Conservation (phyloP, 2,113 vertebrate genomes). For the Varanus komodoensis region DNA sequence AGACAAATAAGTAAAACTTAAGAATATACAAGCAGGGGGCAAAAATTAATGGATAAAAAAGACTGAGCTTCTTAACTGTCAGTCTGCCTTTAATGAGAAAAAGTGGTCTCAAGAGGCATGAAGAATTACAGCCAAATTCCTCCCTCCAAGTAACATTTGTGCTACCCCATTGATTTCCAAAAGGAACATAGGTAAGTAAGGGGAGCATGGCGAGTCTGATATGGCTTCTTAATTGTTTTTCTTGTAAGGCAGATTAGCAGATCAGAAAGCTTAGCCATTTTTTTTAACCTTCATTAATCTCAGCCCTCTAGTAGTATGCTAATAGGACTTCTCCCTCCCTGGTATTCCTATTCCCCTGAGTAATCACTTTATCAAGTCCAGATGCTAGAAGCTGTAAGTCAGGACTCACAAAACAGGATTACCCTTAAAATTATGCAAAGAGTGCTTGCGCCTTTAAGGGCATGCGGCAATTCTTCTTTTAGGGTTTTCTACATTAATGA, state of each 20-base stretch:
- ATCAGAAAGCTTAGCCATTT: slow-evolving; percentile 35
- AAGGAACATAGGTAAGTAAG: slow-evolving; percentile 11
- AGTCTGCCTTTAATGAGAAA: slow-evolving; percentile 52
- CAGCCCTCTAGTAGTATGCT: not conserved
- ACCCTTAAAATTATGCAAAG: slow-evolving; percentile 25
- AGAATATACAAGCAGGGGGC: slow-evolving; percentile 17
- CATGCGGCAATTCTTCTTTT: not conserved
- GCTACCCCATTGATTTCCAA: slow-evolving; percentile 5
- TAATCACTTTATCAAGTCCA: slow-evolving; percentile 28
- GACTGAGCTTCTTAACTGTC: slow-evolving; percentile 35
- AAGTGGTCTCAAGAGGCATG: slow-evolving; percentile 17
- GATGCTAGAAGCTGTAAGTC: slow-evolving; percentile 21
- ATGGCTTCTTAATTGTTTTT: slow-evolving; percentile 40
- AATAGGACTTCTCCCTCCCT: slow-evolving; percentile 26
- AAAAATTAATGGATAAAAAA: slow-evolving; percentile 46
- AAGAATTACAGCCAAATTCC: not conserved
- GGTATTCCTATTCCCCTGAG: not conserved
- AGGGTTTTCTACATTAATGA: not conserved
- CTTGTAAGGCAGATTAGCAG: slow-evolving; percentile 42
- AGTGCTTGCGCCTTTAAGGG: not conserved
- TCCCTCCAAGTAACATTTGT: slow-evolving; percentile 34
- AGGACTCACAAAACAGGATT: slow-evolving; percentile 7
- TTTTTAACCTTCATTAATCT: slow-evolving; percentile 52
- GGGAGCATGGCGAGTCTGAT: slow-evolving; percentile 19
- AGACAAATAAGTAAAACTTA: not conserved